Evolutionary conservation across 2,113 vertebrate genomes (phyloP), one percentile per base, ranked within the genome.

Genomic region (Neogobius melanostomus): DNA sequence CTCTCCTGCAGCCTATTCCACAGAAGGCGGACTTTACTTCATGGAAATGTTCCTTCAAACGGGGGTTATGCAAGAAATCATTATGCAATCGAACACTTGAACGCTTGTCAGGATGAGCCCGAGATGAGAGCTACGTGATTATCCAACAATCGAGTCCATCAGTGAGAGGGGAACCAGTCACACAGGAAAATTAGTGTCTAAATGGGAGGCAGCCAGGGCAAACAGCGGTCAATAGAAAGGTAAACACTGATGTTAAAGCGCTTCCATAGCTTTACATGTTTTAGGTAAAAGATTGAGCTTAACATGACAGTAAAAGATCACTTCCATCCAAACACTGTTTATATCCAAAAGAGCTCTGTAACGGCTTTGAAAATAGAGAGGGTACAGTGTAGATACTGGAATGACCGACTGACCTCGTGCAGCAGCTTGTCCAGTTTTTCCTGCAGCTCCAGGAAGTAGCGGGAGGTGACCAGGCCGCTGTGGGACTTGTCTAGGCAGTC

Each of bases 371-470:
- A 21, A 21, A 21, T 21, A 21, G 21, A 21, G 21, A 1, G 21
- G 21, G 21, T 21, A 36, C 28, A 36, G 28, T 36, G 28, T 36
- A 36, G 4, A 36, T 36, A 36, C 28, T 36, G 28, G 28, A 36
- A 36, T 36, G 28, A 36, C 28, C 28, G 28, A 56, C 78, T 59
- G 82, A 96, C 97, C 7, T 98, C 96, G 43, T 95, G 93, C 65
- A 98, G 91, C 86, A 98, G 92, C 82, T 96, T 95, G 88, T 98
- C 97, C 10, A 98, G 90, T 53, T 98, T 98, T 80, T 98, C 96
- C 83, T 98, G 97, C 81, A 98, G 94, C 88, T 98, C 97, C 83
- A 96, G 87, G 89, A 98, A 98, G 91, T 98, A 98, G 76, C 93
- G 89, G 54, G 97, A 96, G 67, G 95, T 97, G 86, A 98, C 91